Evolutionary conservation across 2,888 invertebrate genomes (phyloP).

Genomic region (Escarpia spicata): DNA sequence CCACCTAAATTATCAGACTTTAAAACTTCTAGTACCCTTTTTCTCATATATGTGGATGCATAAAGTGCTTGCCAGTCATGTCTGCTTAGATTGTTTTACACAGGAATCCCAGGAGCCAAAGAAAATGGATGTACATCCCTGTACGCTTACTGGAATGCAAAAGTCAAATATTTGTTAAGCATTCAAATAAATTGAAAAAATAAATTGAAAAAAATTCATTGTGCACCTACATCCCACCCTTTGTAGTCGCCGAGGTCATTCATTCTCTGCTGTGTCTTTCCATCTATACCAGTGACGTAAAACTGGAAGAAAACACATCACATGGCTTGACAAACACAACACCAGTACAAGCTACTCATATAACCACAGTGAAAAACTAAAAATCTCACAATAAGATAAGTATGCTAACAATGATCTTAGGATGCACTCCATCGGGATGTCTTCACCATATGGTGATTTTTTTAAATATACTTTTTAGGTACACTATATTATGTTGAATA

Average conservation of each 20-base stretch:
- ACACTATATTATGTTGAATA: neutral
- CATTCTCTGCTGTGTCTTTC: constrained; percentile 79
- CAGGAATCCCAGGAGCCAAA: too few species aligned
- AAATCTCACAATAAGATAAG: neutral
- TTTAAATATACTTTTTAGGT: neutral
- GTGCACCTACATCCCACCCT: constrained; percentile 87
- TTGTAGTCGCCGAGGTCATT: constrained; percentile 85
- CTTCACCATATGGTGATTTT: neutral
- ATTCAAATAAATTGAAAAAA: too few species aligned
- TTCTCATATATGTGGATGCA: too few species aligned
- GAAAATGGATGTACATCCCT: too few species aligned
- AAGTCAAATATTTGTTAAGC: too few species aligned
- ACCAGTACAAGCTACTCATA: neutral
- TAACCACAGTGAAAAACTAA: neutral
- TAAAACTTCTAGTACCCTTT: too few species aligned
- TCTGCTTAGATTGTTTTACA: too few species aligned
- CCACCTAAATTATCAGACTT: too few species aligned
- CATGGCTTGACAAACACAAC: neutral
- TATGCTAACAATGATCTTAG: neutral
- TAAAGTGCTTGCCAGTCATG: too few species aligned
- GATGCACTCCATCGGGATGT: neutral
- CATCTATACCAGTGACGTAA: constrained; percentile 82
- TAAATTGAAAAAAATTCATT: neutral
- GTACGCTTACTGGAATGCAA: too few species aligned
- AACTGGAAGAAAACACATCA: constrained; percentile 70